phyloP scores from a whole-genome alignment of 2,888 invertebrate species.

The Idaea aversata region DNA sequence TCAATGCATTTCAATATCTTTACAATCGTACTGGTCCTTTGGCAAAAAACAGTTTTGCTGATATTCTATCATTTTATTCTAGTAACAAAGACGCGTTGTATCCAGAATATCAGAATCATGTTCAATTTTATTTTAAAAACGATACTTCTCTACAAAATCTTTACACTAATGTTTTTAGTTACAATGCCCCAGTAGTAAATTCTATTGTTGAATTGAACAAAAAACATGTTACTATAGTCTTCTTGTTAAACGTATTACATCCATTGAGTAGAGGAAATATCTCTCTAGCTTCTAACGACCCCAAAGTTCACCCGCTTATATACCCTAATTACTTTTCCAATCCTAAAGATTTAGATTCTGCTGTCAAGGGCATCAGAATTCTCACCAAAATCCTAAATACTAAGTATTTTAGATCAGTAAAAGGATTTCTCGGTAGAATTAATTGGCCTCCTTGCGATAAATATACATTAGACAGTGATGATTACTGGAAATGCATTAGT shows the following conservation, averaged over 20 bases:
- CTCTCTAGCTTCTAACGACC: conserved; percentile 76
- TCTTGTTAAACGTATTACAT: conserved; percentile 59
- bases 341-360: conserved; percentile 67
- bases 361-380: conserved; percentile 45
- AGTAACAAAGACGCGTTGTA: conserved; percentile 40
- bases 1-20: conserved; percentile 68
- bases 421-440: conserved; percentile 44
- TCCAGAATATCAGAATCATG: conserved; percentile 45
- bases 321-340: conserved; percentile 83
- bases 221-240: conserved; percentile 46
- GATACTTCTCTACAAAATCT: conserved; percentile 27
- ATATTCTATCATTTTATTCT: conserved; percentile 62
- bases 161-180: not conserved
- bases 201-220: conserved; percentile 41
- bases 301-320: conserved; percentile 80
- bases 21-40: conserved; percentile 51
- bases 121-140: conserved; percentile 45
- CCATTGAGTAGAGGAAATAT: conserved; percentile 79
- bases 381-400: conserved; percentile 46
- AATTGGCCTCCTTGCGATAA: conserved; percentile 44
- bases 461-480: conserved; percentile 38
- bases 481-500: conserved; percentile 55
- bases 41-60: conserved; percentile 73
- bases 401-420: conserved; percentile 44
- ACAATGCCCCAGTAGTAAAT: conserved; percentile 27